Conservation (phyloP, 2,113 vertebrate genomes). For the Chionodraco myersi region DNA sequence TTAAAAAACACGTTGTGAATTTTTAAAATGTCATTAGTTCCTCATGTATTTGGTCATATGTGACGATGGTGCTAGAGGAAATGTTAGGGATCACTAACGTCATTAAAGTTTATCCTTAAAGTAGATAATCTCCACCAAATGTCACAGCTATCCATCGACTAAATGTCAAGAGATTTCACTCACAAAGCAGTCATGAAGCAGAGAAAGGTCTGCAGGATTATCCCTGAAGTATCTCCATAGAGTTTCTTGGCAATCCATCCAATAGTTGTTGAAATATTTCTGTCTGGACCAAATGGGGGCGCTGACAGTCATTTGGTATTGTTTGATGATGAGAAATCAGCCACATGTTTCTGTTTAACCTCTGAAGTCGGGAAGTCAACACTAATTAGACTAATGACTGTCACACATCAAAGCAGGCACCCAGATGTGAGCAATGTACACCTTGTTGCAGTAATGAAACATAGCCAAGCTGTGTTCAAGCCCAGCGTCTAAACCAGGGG, state of each 20-base stretch:
- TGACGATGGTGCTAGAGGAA: not conserved
- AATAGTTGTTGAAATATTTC: too few species aligned
- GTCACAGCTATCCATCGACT: not conserved
- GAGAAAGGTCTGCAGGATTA: too few species aligned
- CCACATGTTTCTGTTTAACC: not conserved
- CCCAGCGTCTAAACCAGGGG: not conserved
- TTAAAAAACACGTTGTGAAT: too few species aligned
- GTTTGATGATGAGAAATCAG: not conserved
- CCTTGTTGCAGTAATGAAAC: not conserved
- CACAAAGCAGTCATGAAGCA: too few species aligned
- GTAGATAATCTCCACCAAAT: not conserved
- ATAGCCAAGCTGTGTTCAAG: not conserved
- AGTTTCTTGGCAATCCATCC: too few species aligned
- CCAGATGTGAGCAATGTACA: not conserved
- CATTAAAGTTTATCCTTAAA: not conserved
- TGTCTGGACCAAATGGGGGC: not conserved
- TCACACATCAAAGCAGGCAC: not conserved
- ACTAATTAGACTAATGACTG: not conserved
- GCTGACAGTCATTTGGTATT: not conserved
- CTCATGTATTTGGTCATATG: not conserved
- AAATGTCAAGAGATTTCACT: not conserved
- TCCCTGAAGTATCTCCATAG: too few species aligned
- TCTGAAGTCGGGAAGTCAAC: not conserved
- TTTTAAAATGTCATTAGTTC: not conserved
- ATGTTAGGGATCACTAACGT: not conserved